Evolutionary conservation across 2,888 invertebrate species (phyloP).

Genomic region (Volucella inanis): DNA sequence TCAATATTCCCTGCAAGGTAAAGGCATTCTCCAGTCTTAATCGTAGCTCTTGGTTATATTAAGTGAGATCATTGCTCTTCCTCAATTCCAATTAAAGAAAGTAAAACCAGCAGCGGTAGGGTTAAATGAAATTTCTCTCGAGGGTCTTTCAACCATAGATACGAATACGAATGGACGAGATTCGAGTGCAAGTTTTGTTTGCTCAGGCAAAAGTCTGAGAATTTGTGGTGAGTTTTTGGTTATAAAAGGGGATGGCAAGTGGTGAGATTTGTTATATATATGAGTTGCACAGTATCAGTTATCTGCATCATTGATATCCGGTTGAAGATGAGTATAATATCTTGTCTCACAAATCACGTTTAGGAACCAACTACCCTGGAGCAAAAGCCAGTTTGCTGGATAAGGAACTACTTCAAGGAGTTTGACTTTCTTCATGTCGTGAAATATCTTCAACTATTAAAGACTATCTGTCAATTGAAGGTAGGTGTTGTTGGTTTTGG

Average conservation of each 20-base stretch:
- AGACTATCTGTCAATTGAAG: no score
- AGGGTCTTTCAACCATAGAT: constrained; percentile 18
- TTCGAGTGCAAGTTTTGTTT: constrained; percentile 38
- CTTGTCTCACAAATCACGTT: constrained; percentile 38
- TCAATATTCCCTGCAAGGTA: constrained; percentile 33
- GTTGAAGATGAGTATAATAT: constrained; percentile 27
- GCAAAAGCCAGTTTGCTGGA: neutral
- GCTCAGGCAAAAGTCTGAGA: neutral
- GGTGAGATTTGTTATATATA: neutral
- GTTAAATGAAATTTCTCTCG: constrained; percentile 29
- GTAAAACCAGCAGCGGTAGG: neutral
- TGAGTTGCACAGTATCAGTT: constrained; percentile 18
- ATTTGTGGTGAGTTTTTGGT: neutral
- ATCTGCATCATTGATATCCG: constrained; percentile 21
- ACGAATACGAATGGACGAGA: neutral
- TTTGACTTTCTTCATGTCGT: neutral
- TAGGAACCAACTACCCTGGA: constrained; percentile 11
- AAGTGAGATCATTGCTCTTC: constrained; percentile 9
- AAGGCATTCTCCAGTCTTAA: constrained; percentile 23
- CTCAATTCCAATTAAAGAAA: constrained; percentile 43
- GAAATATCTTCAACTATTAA: no score
- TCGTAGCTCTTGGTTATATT: constrained; percentile 20
- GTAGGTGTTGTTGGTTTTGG: no score
- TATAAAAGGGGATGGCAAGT: neutral
- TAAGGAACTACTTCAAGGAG: neutral